A percentile compares a stretch with the other conserved stretches of the same genome.
These are phyloP conservation scores for Pseudochirops corinnae DNA, from an alignment of 2,797 vertebrate genomes.

Conservation along the genomic window DNA sequence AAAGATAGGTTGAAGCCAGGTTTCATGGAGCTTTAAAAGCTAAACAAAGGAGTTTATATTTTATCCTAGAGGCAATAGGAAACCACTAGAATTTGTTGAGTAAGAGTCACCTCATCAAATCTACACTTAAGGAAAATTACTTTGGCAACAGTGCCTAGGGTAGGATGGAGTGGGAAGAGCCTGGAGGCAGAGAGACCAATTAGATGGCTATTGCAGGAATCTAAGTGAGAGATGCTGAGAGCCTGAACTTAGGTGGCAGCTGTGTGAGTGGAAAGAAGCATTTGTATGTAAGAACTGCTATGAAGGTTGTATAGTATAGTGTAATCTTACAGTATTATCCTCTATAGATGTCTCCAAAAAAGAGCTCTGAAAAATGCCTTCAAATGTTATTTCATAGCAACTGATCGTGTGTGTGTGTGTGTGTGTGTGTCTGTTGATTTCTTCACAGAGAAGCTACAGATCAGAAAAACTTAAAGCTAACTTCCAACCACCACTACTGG, in stretches of 20 bases:
- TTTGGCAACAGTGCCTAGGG: not conserved
- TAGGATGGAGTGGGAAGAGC: not conserved
- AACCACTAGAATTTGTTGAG: not conserved
- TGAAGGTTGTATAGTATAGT: not conserved
- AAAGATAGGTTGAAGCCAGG: not conserved
- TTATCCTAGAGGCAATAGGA: not conserved
- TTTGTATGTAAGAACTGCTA: not conserved
- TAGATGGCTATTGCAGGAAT: not conserved
- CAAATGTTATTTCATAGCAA: not conserved
- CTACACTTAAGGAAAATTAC: not conserved
- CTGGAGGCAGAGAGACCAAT: not conserved
- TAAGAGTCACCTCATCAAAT: not conserved
- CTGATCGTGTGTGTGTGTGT: not conserved
- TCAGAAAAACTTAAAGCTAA: not conserved
- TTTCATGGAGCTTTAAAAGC: not conserved
- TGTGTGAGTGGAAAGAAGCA: not conserved
- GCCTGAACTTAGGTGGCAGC: not conserved
- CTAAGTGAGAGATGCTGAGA: not conserved
- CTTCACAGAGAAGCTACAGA: not conserved
- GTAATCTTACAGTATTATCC: not conserved
- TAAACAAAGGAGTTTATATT: not conserved
- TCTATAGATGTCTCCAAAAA: not conserved
- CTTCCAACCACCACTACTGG: not conserved
- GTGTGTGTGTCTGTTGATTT: not conserved
- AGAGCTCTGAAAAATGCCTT: not conserved